Evolutionary conservation across 1,140 invertebrate species (phyloP).

Genomic region (Sminthurinus signatus): DNA sequence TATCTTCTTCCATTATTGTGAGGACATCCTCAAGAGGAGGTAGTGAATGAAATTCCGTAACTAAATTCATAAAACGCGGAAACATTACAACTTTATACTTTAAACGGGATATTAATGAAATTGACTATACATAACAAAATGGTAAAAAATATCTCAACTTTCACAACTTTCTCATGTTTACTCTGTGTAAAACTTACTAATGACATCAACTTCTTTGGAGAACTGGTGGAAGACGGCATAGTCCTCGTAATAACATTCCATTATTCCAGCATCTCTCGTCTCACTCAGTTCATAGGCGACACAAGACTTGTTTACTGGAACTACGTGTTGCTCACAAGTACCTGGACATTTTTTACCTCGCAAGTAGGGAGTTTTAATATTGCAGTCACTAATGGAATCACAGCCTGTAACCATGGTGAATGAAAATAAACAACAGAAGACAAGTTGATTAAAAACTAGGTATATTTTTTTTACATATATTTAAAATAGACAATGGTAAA

Average conservation of each 20-base stretch:
- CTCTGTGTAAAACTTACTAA: too few relatives aligned
- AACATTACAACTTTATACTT: too few relatives aligned
- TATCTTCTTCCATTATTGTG: conserved; percentile 11
- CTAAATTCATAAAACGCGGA: too few relatives aligned
- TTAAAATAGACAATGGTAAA: too few relatives aligned
- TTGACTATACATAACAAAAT: too few relatives aligned
- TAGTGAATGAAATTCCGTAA: conserved; percentile 21
- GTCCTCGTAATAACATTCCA: conserved; percentile 7
- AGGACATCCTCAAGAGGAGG: conserved; percentile 19
- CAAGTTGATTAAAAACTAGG: too few relatives aligned
- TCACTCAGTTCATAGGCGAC: conserved; percentile 19
- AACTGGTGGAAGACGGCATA: conserved; percentile 6
- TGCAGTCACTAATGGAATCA: conserved; percentile 14
- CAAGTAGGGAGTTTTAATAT: conserved; percentile 7
- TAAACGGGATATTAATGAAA: too few relatives aligned
- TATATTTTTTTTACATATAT: too few relatives aligned
- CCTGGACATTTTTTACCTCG: conserved; percentile 16
- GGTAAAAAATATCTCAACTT: conserved; percentile 1
- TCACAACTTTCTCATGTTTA: too few relatives aligned
- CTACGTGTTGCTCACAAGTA: conserved; percentile 12
- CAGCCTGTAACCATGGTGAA: too few relatives aligned
- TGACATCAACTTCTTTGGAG: conserved; percentile 15
- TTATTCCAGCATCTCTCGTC: conserved; percentile 14
- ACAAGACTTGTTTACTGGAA: conserved; percentile 9
- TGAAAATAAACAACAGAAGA: too few relatives aligned